Evolutionary conservation across 2,888 invertebrate species (phyloP), one percentile per base, ranked within the genome.

Genomic region (Pinctada fucata): DNA sequence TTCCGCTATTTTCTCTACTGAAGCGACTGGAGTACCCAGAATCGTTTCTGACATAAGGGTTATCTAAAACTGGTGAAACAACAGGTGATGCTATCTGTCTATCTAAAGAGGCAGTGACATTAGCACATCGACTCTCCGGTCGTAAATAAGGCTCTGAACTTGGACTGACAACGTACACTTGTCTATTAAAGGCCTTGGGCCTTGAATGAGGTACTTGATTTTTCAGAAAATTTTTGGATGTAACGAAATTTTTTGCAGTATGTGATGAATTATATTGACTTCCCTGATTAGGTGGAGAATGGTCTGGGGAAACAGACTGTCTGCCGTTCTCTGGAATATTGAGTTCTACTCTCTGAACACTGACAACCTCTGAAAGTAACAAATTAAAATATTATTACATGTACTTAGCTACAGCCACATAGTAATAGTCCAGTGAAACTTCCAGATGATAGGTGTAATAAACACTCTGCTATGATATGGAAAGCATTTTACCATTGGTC

Each of bases 21-120:
- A 73, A 80, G 45, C 80, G 70, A 74, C 85, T 85, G 8, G 74
- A 78, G 79, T 85, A 85, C n/a, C 83, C 85, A 5, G 85, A 85
- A 70, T 84, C 84, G 64, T 82, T 58, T 16, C 71, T 72, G 13
- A 58, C 76, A 67, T 72, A 77, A 16, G 66, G 76, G 48, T 77
- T 72, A 16, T 77, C 72, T 47, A 52, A 52, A 49, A 67, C 65
- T 51, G 76, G 52, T 48, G 72, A 66, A n/a, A 67, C 72, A 58
- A 58, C 58, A 10, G 58, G 58, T 31, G 31, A 31, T 31, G 31
- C 31, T 8, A 71, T 64, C 2, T 70, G 70, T 66, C 51, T 66
- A 16, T 76, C 72, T 16, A 76, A n/a, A 10, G 65, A 50, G 45
- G 72, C 76, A 51, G 76, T 77, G 3, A 77, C 72, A 72, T 77